Evolutionary conservation across 2,797 vertebrate genomes (phyloP).

Genomic region (Chaetophractus vellerosus): DNA sequence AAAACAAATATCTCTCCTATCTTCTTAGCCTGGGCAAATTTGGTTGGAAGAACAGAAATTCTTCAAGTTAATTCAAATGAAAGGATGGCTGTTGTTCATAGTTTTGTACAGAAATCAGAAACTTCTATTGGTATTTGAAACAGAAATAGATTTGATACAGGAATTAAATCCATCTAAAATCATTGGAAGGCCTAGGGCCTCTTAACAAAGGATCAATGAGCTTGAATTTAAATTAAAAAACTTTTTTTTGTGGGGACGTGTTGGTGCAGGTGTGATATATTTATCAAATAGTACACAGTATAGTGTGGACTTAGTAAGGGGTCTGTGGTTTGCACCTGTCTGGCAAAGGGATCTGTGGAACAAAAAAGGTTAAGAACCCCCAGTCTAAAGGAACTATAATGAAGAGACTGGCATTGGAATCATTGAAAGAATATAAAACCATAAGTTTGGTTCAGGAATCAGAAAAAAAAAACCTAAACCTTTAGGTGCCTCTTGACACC

Average conservation of each 20-base stretch:
- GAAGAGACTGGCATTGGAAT: neutral
- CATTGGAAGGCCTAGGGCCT: neutral
- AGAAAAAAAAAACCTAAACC: neutral
- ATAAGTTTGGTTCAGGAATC: neutral
- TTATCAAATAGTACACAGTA: too few relatives aligned
- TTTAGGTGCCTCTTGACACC: too few relatives aligned
- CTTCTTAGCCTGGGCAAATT: neutral
- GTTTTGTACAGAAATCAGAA: neutral
- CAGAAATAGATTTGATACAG: neutral
- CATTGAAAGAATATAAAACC: neutral
- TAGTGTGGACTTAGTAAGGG: too few relatives aligned
- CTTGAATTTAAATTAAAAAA: too few relatives aligned
- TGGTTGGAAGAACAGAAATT: conserved; percentile 52
- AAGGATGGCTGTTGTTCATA: neutral
- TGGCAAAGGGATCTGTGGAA: too few relatives aligned
- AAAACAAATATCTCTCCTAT: neutral
- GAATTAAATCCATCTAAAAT: neutral
- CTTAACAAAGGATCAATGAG: too few relatives aligned
- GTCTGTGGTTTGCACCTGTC: too few relatives aligned
- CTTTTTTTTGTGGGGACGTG: too few relatives aligned
- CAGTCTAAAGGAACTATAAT: neutral
- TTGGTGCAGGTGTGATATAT: too few relatives aligned
- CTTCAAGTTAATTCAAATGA: neutral
- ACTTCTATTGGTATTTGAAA: neutral
- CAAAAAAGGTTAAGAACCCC: too few relatives aligned